Evolutionary conservation across 1,140 invertebrate genomes (phyloP), one percentile per base, ranked within the genome.

Genomic region (Drosophila malerkotliana): DNA sequence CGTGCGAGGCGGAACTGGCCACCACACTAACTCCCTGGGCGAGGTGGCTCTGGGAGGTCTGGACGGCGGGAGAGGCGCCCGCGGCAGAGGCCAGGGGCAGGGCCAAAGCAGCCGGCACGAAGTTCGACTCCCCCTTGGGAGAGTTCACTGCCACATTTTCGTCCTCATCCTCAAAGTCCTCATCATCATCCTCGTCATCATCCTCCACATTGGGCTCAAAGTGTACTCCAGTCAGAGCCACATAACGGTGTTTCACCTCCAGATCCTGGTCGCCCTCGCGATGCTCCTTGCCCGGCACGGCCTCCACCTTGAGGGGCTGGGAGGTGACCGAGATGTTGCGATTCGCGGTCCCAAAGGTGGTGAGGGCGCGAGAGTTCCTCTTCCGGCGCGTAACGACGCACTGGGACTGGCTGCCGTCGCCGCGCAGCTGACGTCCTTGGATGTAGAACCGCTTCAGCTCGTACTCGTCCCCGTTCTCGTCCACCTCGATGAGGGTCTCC

Each of bases 391-490:
- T 88, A 0, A 90, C 80, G 44, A 91, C 82, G 34, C 90, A 91
- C 53, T 91, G 90, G 3, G 81, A 81, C n/a, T 83, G 54, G 18
- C 90, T 90, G 57, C 85, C 90, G 5, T 76, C 71, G 45, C 85
- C 90, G 0, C 45, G 59, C 24, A 91, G 12, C 55, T 91, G 90
- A 1, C 90, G 67, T 1, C 90, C 90, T 64, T 91, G 79, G 28
- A 91, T 91, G 18, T 77, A 75, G 55, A 91, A 91, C 1, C 82
- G 67, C 26, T 91, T 91, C 39, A 91, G 55, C 44, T 91, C 90
- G 26, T 88, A 91, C 34, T 91, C 90, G 47, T 91, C 80, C 0
- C 90, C 90, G 37, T 91, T 77, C 58, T 90, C 90, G 48, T 91
- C 90, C 62, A 91, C 79, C 76, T 91, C 90, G 55, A 84, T 82